Evolutionary conservation across 2,113 vertebrate genomes (phyloP).

Genomic region (Chrysochloris asiatica): DNA sequence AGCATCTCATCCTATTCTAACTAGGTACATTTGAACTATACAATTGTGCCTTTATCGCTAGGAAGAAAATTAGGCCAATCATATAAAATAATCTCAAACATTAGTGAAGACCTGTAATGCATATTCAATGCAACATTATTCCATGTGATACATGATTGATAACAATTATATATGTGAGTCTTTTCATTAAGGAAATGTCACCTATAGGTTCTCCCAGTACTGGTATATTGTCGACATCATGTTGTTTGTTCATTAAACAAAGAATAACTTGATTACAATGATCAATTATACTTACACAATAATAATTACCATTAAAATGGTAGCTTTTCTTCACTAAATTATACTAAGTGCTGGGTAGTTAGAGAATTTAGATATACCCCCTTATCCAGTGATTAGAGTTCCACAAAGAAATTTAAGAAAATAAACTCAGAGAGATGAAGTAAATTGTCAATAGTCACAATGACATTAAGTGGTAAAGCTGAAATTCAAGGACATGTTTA

Average conservation of each 20-base stretch:
- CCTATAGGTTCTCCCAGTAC: neutral
- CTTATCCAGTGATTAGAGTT: neutral
- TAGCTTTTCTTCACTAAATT: neutral
- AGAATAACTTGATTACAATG: neutral
- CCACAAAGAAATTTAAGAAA: neutral
- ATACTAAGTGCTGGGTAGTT: neutral
- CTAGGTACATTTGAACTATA: neutral
- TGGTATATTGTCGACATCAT: neutral
- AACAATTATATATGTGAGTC: neutral
- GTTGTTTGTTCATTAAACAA: neutral
- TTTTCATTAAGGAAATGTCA: neutral
- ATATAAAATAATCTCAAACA: slow-evolving; percentile 30
- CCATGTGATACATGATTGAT: neutral
- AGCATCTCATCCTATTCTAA: neutral
- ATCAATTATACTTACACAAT: slow-evolving; percentile 28
- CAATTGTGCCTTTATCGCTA: neutral
- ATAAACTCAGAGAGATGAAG: slow-evolving; percentile 7
- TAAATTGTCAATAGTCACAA: neutral
- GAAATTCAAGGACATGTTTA: neutral
- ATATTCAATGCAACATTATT: neutral
- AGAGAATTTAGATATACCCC: neutral
- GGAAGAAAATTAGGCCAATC: neutral
- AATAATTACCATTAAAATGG: neutral
- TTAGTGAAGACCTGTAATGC: neutral
- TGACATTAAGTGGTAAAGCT: neutral